These are phyloP conservation scores for Phaonia tiefii DNA, from an alignment of 2,888 invertebrate genomes.

Conservation along the genomic window DNA sequence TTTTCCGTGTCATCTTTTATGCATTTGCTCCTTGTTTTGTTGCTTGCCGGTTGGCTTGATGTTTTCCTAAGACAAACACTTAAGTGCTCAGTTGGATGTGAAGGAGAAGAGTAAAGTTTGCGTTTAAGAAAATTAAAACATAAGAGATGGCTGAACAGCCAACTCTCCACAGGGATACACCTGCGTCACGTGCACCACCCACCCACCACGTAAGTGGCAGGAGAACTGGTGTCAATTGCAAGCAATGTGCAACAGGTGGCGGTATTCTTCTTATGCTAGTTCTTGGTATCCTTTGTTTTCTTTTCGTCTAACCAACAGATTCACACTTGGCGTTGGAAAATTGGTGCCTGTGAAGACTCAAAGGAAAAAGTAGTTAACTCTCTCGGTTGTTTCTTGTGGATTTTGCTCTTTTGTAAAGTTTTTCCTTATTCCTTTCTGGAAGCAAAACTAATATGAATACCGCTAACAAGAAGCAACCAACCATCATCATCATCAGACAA, in stretches of 20 bases:
- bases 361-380: no score
- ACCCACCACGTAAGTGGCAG: background rate
- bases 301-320: slow-evolving; percentile 6
- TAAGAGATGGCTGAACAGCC: slow-evolving; percentile 9
- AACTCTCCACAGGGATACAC: background rate
- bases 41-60: background rate
- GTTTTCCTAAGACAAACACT: slow-evolving; percentile 46
- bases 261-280: background rate
- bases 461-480: no score
- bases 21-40: slow-evolving; percentile 7
- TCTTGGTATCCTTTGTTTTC: slow-evolving; percentile 9
- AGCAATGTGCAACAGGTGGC: slow-evolving; percentile 38
- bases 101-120: background rate
- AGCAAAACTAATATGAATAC: no score
- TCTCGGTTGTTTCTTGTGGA: no score
- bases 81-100: background rate
- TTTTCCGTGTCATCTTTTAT: slow-evolving; percentile 13
- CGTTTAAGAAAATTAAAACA: slow-evolving; percentile 54
- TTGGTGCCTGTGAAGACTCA: no score
- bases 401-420: no score
- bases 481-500: no score
- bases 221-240: background rate
- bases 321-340: no score
- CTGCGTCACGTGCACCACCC: background rate
- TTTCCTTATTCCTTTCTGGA: no score